phyloP scores from a whole-genome alignment of 2,888 invertebrate genomes.

The Rotaria macrura region DNA sequence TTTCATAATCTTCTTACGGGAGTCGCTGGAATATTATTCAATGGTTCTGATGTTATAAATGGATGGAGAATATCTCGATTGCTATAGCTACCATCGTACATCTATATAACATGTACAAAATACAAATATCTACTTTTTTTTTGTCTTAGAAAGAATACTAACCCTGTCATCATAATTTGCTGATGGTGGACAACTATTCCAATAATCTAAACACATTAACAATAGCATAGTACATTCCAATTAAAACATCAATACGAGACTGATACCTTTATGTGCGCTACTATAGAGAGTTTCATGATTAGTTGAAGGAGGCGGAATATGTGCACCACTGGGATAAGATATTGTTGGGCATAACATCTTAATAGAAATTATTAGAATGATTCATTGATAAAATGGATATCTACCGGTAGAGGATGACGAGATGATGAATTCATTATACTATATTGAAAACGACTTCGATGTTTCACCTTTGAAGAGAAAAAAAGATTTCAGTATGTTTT shows the following conservation, averaged over 20 bases:
- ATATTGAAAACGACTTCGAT: conserved; percentile 1
- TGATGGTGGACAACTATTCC: not conserved
- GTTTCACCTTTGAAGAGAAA: not conserved
- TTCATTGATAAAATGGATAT: not conserved
- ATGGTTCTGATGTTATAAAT: not conserved
- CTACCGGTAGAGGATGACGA: not conserved
- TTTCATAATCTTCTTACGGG: not conserved
- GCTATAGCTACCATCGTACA: not conserved
- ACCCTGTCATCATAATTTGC: not conserved
- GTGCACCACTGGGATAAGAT: not conserved
- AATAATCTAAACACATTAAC: not conserved
- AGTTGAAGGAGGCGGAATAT: too few relatives aligned
- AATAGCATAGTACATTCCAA: too few relatives aligned
- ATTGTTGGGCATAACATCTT: not conserved
- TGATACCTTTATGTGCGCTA: not conserved
- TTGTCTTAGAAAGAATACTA: not conserved
- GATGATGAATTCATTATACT: not conserved
- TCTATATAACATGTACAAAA: not conserved
- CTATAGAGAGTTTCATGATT: not conserved
- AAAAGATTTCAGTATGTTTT: not conserved
- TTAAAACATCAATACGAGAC: too few relatives aligned
- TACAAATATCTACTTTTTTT: not conserved
- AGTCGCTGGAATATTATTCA: conserved; percentile 4
- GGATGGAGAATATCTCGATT: conserved; percentile 18
- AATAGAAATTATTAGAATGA: not conserved